phyloP scores from a whole-genome alignment of 1,140 invertebrate genomes.

The Pogonognathellus flavescens region DNA sequence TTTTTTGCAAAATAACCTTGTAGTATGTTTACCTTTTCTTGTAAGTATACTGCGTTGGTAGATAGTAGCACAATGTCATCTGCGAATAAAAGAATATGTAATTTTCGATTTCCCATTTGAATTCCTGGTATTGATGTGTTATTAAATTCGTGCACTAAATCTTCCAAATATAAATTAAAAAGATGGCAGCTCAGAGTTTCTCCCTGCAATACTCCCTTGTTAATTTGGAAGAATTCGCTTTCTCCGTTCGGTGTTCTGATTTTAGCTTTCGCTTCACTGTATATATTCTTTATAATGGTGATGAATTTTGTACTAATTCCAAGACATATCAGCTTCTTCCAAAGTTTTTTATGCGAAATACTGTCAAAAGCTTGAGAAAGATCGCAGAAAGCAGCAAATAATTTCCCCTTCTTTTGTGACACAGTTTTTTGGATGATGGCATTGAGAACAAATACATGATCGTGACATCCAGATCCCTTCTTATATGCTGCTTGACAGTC shows the following conservation, averaged over 20 bases:
- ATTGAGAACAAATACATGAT: conserved; percentile 62
- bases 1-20: conserved; percentile 28
- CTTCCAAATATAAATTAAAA: conserved; percentile 63
- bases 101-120: not conserved
- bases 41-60: not conserved
- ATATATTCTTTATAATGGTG: conserved; percentile 60
- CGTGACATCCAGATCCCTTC: conserved; percentile 54
- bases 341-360: conserved; percentile 61
- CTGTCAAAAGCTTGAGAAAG: conserved; percentile 66
- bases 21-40: conserved; percentile 50
- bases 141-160: conserved; percentile 48
- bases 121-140: not conserved
- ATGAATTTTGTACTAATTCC: conserved; percentile 64
- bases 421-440: conserved; percentile 55
- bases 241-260: conserved; percentile 30
- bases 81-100: conserved; percentile 56
- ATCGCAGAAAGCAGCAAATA: too few relatives aligned
- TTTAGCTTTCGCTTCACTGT: conserved; percentile 57
- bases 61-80: conserved; percentile 54
- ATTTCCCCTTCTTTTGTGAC: not conserved
- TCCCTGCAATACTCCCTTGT: conserved; percentile 65
- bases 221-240: not conserved
- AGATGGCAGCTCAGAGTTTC: conserved; percentile 64
- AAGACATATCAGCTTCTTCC: conserved; percentile 59
- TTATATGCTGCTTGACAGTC: conserved; percentile 63